Evolutionary conservation across 1,140 invertebrate genomes (phyloP).

Genomic region (Drosophila sproati): DNA sequence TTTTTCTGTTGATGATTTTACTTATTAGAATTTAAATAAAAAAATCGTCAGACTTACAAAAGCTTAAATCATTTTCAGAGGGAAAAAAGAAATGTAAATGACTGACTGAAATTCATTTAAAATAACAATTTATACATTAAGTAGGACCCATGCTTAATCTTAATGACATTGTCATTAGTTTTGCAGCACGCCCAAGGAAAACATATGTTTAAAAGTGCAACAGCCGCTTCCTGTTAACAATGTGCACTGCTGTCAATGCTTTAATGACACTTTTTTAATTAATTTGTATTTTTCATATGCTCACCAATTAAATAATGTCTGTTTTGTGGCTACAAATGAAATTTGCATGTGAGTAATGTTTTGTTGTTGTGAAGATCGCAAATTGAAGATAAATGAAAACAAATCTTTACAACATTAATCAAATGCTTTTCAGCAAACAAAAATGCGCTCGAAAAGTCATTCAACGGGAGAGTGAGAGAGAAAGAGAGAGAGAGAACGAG

Average conservation of each 20-base stretch:
- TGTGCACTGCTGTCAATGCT: slow-evolving; percentile 67
- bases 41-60: no score
- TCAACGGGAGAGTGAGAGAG: slow-evolving; percentile 43
- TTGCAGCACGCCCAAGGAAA: neutral
- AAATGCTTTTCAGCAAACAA: slow-evolving; percentile 50
- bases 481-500: slow-evolving; percentile 5
- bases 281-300: slow-evolving; percentile 31
- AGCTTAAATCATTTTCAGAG: no score
- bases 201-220: slow-evolving; percentile 9
- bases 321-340: slow-evolving; percentile 40
- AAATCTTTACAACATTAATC: slow-evolving; percentile 76
- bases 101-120: no score
- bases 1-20: no score
- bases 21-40: no score
- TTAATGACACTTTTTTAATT: slow-evolving; percentile 61
- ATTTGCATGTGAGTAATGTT: slow-evolving; percentile 37
- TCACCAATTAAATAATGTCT: slow-evolving; percentile 67
- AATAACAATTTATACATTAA: no score
- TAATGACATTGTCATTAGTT: neutral
- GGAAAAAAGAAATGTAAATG: no score
- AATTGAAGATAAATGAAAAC: slow-evolving; percentile 63
- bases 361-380: slow-evolving; percentile 48
- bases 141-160: no score
- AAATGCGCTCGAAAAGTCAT: slow-evolving; percentile 63
- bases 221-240: slow-evolving; percentile 55